Evolutionary conservation across 2,797 vertebrate species (phyloP).

Genomic region (Myotis findleyi): DNA sequence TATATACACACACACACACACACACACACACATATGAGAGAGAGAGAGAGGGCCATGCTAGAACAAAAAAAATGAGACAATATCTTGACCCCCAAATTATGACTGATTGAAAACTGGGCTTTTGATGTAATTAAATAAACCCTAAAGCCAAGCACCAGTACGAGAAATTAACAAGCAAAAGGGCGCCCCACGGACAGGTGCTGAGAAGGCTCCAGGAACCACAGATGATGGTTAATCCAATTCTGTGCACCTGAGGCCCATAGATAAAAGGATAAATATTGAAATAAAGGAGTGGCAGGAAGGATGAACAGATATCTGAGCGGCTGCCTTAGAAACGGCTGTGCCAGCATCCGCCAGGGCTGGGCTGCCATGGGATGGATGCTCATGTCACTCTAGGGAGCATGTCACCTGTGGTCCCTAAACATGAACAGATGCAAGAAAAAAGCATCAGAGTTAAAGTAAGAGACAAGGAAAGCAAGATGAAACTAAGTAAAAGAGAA

Average conservation of each 20-base stretch:
- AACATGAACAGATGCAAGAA: not conserved
- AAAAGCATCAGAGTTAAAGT: not conserved
- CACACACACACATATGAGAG: not conserved
- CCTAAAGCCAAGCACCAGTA: not conserved
- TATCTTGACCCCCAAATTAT: not conserved
- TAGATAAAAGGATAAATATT: constrained; percentile 20
- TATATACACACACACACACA: not conserved
- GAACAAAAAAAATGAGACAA: not conserved
- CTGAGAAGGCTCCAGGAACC: not conserved
- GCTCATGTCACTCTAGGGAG: not conserved
- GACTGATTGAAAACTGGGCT: not conserved
- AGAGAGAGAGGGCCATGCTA: not conserved
- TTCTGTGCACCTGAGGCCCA: constrained; percentile 63
- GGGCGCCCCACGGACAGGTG: not conserved
- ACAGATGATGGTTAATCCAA: not conserved
- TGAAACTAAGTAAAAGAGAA: not conserved
- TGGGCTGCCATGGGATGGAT: not conserved
- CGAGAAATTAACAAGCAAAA: not conserved
- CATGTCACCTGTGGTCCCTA: not conserved
- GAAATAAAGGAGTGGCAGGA: constrained; percentile 34
- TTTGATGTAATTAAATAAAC: not conserved
- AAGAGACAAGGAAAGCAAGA: not conserved
- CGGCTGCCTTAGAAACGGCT: not conserved
- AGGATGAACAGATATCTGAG: not conserved
- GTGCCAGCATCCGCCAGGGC: not conserved